Evolutionary conservation across 2,797 vertebrate genomes (phyloP).

Genomic region (Parauchenoglanis ngamensis): DNA sequence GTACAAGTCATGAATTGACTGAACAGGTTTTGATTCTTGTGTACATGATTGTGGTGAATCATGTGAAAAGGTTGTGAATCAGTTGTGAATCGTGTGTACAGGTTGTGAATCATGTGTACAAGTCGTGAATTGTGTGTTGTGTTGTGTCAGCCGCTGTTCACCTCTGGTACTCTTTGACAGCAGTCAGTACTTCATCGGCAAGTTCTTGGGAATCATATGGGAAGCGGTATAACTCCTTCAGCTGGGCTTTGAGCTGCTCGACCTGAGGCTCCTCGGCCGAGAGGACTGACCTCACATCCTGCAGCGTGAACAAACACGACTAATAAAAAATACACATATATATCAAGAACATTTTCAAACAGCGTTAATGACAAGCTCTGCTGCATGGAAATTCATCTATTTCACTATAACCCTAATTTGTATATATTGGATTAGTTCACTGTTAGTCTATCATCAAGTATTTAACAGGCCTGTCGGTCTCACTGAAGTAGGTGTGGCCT

Average conservation of each 20-base stretch:
- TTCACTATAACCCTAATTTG: not conserved
- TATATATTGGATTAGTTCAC: too few species aligned
- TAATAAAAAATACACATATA: not conserved
- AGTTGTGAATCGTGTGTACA: not conserved
- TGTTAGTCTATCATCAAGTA: too few species aligned
- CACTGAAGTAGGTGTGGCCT: too few species aligned
- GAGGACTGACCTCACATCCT: constrained; percentile 79
- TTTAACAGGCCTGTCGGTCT: too few species aligned
- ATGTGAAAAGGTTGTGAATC: not conserved
- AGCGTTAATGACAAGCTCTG: not conserved
- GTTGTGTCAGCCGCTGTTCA: constrained; percentile 59
- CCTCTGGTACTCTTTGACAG: constrained; percentile 89
- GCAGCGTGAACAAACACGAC: not conserved
- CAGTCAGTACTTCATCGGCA: constrained; percentile 78
- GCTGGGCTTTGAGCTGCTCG: constrained; percentile 81
- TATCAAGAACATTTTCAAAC: not conserved
- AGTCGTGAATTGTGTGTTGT: too few species aligned
- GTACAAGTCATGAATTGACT: not conserved
- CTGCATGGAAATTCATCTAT: not conserved
- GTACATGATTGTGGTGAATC: not conserved
- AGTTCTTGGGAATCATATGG: constrained; percentile 78
- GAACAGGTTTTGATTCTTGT: not conserved
- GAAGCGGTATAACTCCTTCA: constrained; percentile 85
- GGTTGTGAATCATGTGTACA: not conserved
- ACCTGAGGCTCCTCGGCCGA: constrained; percentile 78